Evolutionary conservation across 2,113 vertebrate species (phyloP), one percentile per base, ranked within the genome.

Genomic region (Eolophus roseicapilla): DNA sequence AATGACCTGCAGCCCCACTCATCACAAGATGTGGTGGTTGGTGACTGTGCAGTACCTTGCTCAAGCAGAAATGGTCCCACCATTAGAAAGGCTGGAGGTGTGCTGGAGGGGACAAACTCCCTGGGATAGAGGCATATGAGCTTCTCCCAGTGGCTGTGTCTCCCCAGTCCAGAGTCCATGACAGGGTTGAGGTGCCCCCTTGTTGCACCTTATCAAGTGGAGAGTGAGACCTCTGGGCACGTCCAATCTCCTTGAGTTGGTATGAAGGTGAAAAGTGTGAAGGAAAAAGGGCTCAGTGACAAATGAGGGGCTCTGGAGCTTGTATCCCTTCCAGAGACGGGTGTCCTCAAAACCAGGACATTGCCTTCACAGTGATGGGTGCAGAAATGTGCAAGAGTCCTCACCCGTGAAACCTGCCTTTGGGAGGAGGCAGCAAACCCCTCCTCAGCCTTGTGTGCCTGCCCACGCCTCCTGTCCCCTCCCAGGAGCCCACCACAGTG

Each of bases 251-350:
- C 46, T 52, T 9, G 70, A 55, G 9, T 39, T 76, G 33, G 3
- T n/a, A 2, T 8, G 23, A 70, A 67, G 10, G 65, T 82, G 57
- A 63, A 82, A 78, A 31, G 6, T 13, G 17, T 15, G 10, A 63
- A 70, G 25, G 3, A 20, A 69, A 73, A 75, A 28, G 15, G 17
- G 2, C 0, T 5, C n/a, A 25, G 0, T 46, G 65, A 10, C 41
- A 59, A 81, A 70, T 9, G 27, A 59, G 46, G 24, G 17, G 43
- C 33, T 67, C 55, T 33, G 63, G 33, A 50, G 35, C 15, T 31
- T 25, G 39, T 37, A 75, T 10, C 4, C 17, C 27, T 71, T 55
- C 50, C 65, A 75, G 70, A 63, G 41, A 20, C 5, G 18, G 9
- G 4, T 18, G 31, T 62, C 47, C 52, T 68, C 39, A 74, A 52